phyloP scores from a whole-genome alignment of 1,140 invertebrate species.

The Hylyphantes graminicola region DNA sequence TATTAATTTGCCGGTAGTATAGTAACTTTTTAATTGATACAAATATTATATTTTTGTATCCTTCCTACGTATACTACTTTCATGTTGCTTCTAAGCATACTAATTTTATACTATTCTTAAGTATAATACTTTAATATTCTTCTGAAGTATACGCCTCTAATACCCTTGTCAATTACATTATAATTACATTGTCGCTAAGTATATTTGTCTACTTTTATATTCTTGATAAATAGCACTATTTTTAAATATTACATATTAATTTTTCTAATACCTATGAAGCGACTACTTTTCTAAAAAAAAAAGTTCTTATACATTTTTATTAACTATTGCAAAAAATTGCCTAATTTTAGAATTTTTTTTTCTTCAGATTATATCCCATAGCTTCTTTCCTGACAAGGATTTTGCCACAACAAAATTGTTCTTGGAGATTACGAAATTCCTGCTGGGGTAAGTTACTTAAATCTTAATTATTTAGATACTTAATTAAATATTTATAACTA shows the following conservation, averaged over 20 bases:
- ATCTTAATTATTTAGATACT: neutral
- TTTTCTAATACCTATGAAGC: no score
- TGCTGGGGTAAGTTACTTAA: constrained; percentile 74
- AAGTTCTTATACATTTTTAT: neutral
- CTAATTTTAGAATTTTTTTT: neutral
- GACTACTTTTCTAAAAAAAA: no score
- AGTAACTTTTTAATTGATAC: neutral
- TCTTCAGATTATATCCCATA: constrained; percentile 78
- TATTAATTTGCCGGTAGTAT: neutral
- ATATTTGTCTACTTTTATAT: no score
- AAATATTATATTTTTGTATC: neutral
- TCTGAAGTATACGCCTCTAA: neutral
- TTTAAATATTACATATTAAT: no score
- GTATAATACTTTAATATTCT: no score
- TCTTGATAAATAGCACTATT: no score
- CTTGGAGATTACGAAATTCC: constrained; percentile 76
- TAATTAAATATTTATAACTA: no score
- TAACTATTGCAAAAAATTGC: neutral
- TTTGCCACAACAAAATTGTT: constrained; percentile 73
- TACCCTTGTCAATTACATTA: neutral
- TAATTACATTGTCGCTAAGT: no score
- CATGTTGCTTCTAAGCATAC: no score
- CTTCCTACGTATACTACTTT: neutral
- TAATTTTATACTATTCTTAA: no score
- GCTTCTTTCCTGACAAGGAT: constrained; percentile 86